Evolutionary conservation across 2,888 invertebrate genomes (phyloP).

Genomic region (Hetaerina titia): DNA sequence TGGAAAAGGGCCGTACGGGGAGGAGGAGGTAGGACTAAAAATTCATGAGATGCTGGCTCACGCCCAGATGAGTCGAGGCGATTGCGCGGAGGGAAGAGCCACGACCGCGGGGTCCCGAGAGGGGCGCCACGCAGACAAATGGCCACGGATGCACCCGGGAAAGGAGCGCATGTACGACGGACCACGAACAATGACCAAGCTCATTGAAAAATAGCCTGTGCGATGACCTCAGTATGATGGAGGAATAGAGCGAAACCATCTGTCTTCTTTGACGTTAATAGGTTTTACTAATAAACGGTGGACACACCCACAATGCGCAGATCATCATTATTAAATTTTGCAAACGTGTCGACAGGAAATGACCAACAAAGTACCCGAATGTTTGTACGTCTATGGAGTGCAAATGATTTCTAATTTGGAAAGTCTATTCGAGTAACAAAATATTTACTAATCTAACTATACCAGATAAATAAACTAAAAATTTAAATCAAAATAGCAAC

Average conservation of each 20-base stretch:
- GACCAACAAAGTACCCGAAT: not conserved
- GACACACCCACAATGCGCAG: not conserved
- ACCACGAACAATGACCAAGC: constrained; percentile 29
- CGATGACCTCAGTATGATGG: not conserved
- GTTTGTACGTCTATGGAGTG: not conserved
- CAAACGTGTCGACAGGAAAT: too few species aligned
- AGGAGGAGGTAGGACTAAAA: constrained; percentile 13
- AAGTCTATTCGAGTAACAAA: not conserved
- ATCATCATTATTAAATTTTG: not conserved
- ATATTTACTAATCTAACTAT: too few species aligned
- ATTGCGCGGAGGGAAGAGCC: not conserved
- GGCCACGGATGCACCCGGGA: not conserved
- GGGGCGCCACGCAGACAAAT: not conserved
- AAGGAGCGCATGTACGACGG: not conserved
- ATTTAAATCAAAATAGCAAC: not conserved
- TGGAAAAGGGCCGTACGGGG: not conserved
- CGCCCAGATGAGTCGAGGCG: constrained; percentile 37
- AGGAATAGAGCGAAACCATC: not conserved
- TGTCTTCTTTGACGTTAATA: not conserved
- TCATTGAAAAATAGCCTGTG: not conserved
- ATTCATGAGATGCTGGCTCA: constrained; percentile 62
- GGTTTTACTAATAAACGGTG: not conserved
- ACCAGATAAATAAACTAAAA: too few species aligned
- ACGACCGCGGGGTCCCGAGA: not conserved
- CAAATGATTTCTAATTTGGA: not conserved